These are phyloP conservation scores for Formica exsecta DNA, from an alignment of 1,140 invertebrate genomes.

Conservation along the genomic window DNA sequence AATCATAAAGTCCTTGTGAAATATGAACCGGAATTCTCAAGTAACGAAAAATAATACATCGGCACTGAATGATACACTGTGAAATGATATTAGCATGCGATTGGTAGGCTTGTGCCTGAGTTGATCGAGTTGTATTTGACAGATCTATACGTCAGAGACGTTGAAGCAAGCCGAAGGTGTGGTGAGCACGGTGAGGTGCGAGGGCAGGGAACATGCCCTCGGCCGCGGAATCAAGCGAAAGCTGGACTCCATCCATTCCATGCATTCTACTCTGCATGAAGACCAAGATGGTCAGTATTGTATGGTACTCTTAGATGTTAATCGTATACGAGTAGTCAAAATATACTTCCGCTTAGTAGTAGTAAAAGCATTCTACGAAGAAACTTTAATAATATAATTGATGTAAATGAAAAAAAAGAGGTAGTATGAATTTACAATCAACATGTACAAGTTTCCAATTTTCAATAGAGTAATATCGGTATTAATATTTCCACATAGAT, in stretches of 20 bases:
- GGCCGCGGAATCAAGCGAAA: constrained; percentile 86
- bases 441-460: background rate
- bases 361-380: constrained; percentile 34
- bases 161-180: constrained; percentile 86
- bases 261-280: constrained; percentile 87
- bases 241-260: constrained; percentile 86
- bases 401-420: background rate
- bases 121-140: constrained; percentile 87
- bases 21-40: constrained; percentile 31
- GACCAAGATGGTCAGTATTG: constrained; percentile 87
- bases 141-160: constrained; percentile 86
- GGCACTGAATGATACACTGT: constrained; percentile 61
- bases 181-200: constrained; percentile 86
- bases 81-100: constrained; percentile 81
- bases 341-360: constrained; percentile 45
- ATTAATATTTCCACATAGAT: background rate
- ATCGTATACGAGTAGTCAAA: constrained; percentile 67
- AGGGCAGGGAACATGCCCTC: constrained; percentile 85
- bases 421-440: background rate
- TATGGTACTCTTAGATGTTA: constrained; percentile 82
- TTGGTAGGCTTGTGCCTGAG: constrained; percentile 85
- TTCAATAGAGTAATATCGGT: background rate
- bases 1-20: constrained; percentile 43
- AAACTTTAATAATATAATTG: constrained; percentile 9
- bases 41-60: constrained; percentile 40